A percentile compares a stretch with the other conserved stretches of the same genome.
These are phyloP conservation scores for Cyaniris semiargus DNA, from an alignment of 2,888 invertebrate species.

Conservation along the genomic window DNA sequence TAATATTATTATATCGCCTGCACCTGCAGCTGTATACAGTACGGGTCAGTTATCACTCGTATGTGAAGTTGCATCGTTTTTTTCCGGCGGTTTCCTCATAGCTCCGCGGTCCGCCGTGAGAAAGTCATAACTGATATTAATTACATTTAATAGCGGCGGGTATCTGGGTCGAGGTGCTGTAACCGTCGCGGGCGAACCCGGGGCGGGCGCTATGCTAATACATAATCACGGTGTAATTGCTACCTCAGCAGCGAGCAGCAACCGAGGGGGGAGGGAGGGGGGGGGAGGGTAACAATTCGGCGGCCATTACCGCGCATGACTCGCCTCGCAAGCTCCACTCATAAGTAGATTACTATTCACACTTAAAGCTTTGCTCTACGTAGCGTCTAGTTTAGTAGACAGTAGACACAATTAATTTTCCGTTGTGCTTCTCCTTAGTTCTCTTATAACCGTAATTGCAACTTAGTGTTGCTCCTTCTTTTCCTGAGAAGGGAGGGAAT, in stretches of 20 bases:
- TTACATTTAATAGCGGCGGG: slow-evolving; percentile 11
- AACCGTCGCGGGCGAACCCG: neutral
- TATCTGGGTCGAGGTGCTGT: slow-evolving; percentile 8
- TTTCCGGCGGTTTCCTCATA: neutral
- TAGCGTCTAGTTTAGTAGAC: neutral
- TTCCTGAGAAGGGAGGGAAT: too few relatives aligned
- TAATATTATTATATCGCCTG: too few relatives aligned
- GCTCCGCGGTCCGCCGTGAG: neutral
- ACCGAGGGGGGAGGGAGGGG: slow-evolving; percentile 30
- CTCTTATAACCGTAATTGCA: too few relatives aligned
- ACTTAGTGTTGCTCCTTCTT: too few relatives aligned
- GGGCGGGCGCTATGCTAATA: slow-evolving; percentile 17
- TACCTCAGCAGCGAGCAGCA: neutral
- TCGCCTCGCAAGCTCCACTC: slow-evolving; percentile 47
- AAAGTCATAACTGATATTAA: slow-evolving; percentile 22
- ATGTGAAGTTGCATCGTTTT: neutral
- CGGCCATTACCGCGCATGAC: slow-evolving; percentile 63
- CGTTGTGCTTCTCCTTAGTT: too few relatives aligned
- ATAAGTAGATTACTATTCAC: neutral
- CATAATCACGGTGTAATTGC: slow-evolving; percentile 18
- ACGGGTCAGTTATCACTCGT: neutral
- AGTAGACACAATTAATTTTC: too few relatives aligned
- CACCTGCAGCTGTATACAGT: neutral
- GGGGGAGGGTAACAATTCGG: slow-evolving; percentile 46
- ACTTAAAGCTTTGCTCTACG: neutral